These are phyloP conservation scores for Steromphala cineraria DNA, from an alignment of 2,888 invertebrate species.

Conservation along the genomic window DNA sequence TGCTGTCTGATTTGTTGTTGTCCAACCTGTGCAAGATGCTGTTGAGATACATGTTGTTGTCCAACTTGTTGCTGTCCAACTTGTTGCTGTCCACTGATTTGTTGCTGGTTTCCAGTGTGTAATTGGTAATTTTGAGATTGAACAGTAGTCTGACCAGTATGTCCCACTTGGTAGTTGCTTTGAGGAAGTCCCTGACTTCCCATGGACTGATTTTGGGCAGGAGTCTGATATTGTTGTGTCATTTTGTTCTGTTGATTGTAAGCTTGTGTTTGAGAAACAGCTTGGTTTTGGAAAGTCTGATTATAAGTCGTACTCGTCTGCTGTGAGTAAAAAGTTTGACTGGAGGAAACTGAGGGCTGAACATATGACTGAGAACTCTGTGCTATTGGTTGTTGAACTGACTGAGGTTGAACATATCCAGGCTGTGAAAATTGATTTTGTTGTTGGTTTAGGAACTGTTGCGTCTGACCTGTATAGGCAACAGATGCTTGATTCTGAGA, in stretches of 20 bases:
- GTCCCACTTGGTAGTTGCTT: background rate
- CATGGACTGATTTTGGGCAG: slow-evolving; percentile 5
- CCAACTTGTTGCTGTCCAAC: background rate
- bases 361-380: background rate
- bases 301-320: background rate
- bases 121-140: slow-evolving; percentile 25
- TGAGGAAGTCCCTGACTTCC: slow-evolving; percentile 7
- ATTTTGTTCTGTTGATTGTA: slow-evolving; percentile 32
- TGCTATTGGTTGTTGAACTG: background rate
- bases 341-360: background rate
- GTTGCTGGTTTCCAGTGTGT: slow-evolving; percentile 20
- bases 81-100: background rate
- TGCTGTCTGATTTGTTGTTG: background rate
- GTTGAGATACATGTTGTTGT: background rate
- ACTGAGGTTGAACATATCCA: slow-evolving; percentile 24
- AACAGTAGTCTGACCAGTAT: background rate
- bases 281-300: slow-evolving; percentile 26
- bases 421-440: background rate
- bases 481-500: background rate
- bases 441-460: background rate
- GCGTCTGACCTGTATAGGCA: background rate
- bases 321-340: background rate
- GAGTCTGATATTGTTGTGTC: slow-evolving; percentile 26
- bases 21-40: background rate
- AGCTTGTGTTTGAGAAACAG: slow-evolving; percentile 21